A percentile compares a stretch with the other conserved stretches of the same genome.
Conservation (phyloP, 2,797 vertebrate genomes). For the Tympanoctomys barrerae region DNA sequence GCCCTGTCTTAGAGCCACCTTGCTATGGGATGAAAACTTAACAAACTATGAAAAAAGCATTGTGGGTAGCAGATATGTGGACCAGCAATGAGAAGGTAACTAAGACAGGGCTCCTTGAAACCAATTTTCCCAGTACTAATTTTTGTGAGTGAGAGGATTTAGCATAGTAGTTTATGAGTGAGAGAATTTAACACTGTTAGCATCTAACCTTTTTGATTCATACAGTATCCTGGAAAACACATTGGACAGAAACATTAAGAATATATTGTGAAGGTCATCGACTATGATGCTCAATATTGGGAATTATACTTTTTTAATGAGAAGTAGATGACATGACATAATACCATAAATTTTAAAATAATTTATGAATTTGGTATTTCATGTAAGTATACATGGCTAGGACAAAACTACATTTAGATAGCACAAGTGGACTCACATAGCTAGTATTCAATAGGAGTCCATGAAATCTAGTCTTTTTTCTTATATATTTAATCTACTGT, state of each 20-base stretch:
- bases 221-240: neutral
- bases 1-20: neutral
- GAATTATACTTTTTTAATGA: neutral
- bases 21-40: neutral
- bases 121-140: neutral
- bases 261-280: neutral
- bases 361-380: neutral
- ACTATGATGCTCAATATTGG: neutral
- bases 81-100: neutral
- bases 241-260: neutral
- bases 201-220: neutral
- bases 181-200: neutral
- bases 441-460: neutral
- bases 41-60: neutral
- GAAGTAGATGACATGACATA: neutral
- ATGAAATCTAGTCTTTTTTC: constrained; percentile 17
- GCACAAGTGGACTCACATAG: neutral
- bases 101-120: neutral
- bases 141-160: neutral
- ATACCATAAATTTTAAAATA: neutral
- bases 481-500: constrained; percentile 7
- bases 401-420: neutral
- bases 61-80: neutral
- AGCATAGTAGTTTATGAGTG: too few species aligned
- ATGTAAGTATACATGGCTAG: neutral